Evolutionary conservation across 2,113 vertebrate genomes (phyloP), one percentile per base, ranked within the genome.

Genomic region (Tenrec ecaudatus): DNA sequence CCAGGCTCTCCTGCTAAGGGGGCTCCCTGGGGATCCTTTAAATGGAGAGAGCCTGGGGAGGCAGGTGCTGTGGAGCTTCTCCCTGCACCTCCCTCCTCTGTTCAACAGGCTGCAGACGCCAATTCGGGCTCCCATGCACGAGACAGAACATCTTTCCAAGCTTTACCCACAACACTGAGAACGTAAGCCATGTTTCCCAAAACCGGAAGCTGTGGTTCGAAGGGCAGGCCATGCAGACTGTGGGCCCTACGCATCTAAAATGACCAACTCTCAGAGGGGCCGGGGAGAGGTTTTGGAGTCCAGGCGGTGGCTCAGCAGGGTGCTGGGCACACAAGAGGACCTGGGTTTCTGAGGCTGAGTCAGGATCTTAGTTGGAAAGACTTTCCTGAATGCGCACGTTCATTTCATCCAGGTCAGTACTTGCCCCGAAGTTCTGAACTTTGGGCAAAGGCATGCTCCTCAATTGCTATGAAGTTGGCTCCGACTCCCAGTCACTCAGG

Each of bases 221-320:
- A 2, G 15, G 1, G 36, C n/a, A 25, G 53, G 69, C 60, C 57
- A 43, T 12, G 23, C n/a, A 85, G 23, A 60, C 11, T 6, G 0
- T 0, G 12, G 66, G 9, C 57, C 38, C 29, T 64, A 57, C 69
- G 25, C 9, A 16, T 38, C 58, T 76, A 10, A 36, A 82, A 40
- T 2, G 17, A 25, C 14, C 40, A 86, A 31, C 1, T 15, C 71
- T 11, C 79, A 33, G 29, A 83, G n/a, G 23, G 64, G 60, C 29
- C 0, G 0, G 27, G 11, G 22, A 69, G 15, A 19, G 6, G 31
- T 10, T 10, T 25, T 25, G 10, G 29, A 66, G 16, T 16, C 47
- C 19, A 22, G 23, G 68, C 3, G 3, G 6, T 2, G 69, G 14
- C 15, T 0, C 0, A 25, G 7, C 0, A 3, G 4, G 40, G 1